These are phyloP conservation scores for Spongilla lacustris DNA, from an alignment of 37 sponge, comb jelly and placozoan genomes.

Conservation along the genomic window DNA sequence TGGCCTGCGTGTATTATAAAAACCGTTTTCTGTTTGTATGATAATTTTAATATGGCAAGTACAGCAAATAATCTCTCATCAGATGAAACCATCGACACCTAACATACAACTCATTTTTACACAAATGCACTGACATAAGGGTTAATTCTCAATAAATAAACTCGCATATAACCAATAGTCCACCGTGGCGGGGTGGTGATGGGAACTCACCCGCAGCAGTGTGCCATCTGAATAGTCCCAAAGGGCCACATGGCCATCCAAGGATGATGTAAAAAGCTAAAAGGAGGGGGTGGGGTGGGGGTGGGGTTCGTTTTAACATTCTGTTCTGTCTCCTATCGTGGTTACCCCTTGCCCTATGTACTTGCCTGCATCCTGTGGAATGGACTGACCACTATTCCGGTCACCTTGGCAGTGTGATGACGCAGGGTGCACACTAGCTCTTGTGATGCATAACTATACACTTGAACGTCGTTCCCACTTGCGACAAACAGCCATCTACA, in stretches of 20 bases:
- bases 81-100: too few species aligned
- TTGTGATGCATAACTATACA: slow-evolving; percentile 49
- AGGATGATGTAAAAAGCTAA: slow-evolving; percentile 65
- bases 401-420: slow-evolving; percentile 46
- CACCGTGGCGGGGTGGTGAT: too few species aligned
- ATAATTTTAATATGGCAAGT: too few species aligned
- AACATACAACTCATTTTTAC: too few species aligned
- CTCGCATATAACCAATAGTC: too few species aligned
- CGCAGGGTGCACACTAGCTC: slow-evolving; percentile 40
- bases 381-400: slow-evolving; percentile 46
- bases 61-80: too few species aligned
- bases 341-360: background rate
- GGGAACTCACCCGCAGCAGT: slow-evolving; percentile 47
- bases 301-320: too few species aligned
- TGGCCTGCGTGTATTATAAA: too few species aligned
- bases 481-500: slow-evolving; percentile 60
- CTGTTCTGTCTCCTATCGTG: background rate
- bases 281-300: background rate
- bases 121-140: too few species aligned
- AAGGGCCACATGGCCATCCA: slow-evolving; percentile 70
- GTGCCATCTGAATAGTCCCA: slow-evolving; percentile 81
- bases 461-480: slow-evolving; percentile 51
- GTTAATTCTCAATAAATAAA: too few species aligned
- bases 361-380: slow-evolving; percentile 52
- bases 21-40: too few species aligned